Evolutionary conservation across 2,888 invertebrate species (phyloP).

Genomic region (Phytoseiulus persimilis): DNA sequence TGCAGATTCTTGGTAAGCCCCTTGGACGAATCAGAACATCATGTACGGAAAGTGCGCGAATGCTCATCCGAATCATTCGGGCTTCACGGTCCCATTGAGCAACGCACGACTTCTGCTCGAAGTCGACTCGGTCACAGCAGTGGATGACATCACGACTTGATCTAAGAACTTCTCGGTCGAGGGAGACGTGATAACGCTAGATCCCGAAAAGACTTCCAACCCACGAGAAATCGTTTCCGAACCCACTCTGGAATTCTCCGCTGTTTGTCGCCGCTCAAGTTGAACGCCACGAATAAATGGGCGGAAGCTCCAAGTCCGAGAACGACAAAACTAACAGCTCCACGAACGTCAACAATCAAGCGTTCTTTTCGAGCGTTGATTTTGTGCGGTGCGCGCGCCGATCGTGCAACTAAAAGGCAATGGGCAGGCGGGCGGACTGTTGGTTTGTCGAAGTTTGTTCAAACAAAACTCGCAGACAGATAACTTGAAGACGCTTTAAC

Average conservation of each 20-base stretch:
- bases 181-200: not conserved
- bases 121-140: not conserved
- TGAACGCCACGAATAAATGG: not conserved
- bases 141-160: not conserved
- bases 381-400: not conserved
- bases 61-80: not conserved
- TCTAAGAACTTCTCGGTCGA: not conserved
- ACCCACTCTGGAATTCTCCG: not conserved
- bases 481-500: not conserved
- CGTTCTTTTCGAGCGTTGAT: not conserved
- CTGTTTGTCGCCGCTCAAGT: not conserved
- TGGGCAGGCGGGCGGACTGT: not conserved
- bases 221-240: not conserved
- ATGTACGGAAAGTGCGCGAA: not conserved
- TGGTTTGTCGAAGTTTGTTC: not conserved
- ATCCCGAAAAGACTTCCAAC: not conserved
- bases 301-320: not conserved
- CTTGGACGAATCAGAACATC: not conserved
- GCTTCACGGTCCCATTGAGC: not conserved
- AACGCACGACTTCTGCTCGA: not conserved
- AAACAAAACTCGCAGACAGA: too few species aligned
- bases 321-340: not conserved
- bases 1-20: conserved; percentile 13
- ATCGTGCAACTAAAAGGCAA: not conserved
- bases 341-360: not conserved